Evolutionary conservation across 2,113 vertebrate genomes (phyloP).

Genomic region (Craseonycteris thonglongyai): DNA sequence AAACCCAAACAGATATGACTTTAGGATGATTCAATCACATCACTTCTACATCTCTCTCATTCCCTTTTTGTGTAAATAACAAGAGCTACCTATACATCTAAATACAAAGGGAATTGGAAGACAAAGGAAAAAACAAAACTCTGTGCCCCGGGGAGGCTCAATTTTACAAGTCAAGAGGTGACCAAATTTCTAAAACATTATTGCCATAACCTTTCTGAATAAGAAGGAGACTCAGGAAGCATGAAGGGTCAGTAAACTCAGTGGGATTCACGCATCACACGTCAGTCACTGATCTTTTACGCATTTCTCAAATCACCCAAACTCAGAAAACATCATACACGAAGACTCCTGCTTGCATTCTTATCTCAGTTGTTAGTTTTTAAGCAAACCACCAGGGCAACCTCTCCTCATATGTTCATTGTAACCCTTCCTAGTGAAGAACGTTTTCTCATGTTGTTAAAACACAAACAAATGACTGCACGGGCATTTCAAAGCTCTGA

Average conservation of each 20-base stretch:
- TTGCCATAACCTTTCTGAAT: not conserved
- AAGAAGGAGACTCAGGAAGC: not conserved
- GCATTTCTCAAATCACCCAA: not conserved
- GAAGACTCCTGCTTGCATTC: not conserved
- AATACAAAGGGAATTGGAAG: too few relatives aligned
- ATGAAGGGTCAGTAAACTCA: not conserved
- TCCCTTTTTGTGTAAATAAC: not conserved
- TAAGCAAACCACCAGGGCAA: not conserved
- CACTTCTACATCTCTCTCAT: not conserved
- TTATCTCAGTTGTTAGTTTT: not conserved
- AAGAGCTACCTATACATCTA: not conserved
- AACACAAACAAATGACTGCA: slow-evolving; percentile 34
- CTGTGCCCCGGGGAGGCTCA: not conserved
- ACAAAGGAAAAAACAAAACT: not conserved
- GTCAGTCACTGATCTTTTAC: not conserved
- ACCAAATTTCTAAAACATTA: not conserved
- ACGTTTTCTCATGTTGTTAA: not conserved
- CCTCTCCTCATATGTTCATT: not conserved
- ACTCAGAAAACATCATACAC: not conserved
- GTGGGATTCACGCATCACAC: not conserved
- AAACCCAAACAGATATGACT: not conserved
- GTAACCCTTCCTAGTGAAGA: not conserved
- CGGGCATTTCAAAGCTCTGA: slow-evolving; percentile 46
- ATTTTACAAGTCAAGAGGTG: not conserved
- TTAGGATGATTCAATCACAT: not conserved